Base-by-base conservation (phyloP, 1,140 invertebrate genomes). In the Leucophenga varia region DNA sequence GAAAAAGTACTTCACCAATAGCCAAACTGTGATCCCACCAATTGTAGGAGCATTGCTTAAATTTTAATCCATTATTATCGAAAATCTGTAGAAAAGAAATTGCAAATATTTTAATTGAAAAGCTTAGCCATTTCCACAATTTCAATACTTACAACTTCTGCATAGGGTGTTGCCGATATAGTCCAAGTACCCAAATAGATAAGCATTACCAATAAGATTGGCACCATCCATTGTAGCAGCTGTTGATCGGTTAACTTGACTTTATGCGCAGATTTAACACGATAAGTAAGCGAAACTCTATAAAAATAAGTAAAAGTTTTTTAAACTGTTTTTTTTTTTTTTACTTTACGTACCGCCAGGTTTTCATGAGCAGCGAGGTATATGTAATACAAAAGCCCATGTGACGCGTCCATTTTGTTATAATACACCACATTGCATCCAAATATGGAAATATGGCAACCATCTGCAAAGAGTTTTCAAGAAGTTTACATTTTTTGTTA, bases 11-110 rank as follows among this genome's bases (percentile, higher is more conserved):
- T 78, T 95, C 91, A 18, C 89, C 90, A 59, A 91, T 89, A 43
- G 88, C 89, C 65, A 93, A 77, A 74, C 87, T 90, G 75, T 93
- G 90, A 80, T 93, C 90, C 90, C 90, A 94, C 91, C 91, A 94
- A 59, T 93, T 91, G 72, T 90, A 93, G 18, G 85, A 84, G 75
- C 91, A 94, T 63, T 92, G 90, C 61, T 90, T 90, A 70, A 93
- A 94, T 58, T 86, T 86, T n/a, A 93, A 76, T 16, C 81, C 83
- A 54, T 79, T 76, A 58, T 84, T 82, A 56, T 92, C 90, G 22
- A 81, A 78, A 46, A 92, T 91, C 76, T 82, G 60, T 0, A 13
- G 12, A 12, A 30, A 16, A 25, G 21, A 4, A 14, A 4, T 12
- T 32, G 21, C 20, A 17, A 38, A 32, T 4, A 20, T 35, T 19